phyloP scores from a whole-genome alignment of 2,797 vertebrate genomes.

The Pteropus rufus region DNA sequence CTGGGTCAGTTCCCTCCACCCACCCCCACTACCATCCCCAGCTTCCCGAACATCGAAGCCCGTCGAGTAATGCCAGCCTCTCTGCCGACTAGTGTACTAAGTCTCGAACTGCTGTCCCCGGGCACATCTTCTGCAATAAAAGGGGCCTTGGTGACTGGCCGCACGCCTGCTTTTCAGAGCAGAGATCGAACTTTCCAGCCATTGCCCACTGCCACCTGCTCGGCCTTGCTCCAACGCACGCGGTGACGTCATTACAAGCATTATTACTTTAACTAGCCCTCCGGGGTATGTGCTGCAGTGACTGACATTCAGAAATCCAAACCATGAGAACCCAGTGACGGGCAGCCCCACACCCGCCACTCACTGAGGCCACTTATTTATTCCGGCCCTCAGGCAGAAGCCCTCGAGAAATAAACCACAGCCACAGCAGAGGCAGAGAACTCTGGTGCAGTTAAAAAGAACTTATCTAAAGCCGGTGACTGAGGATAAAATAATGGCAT shows the following conservation, averaged over 20 bases:
- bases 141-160: no score
- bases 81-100: no score
- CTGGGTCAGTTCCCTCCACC: background rate
- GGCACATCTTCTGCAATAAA: background rate
- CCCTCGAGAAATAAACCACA: background rate
- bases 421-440: background rate
- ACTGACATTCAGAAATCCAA: background rate
- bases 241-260: background rate
- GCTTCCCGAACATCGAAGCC: background rate
- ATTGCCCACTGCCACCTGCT: background rate
- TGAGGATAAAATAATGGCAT: background rate
- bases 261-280: background rate
- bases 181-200: background rate
- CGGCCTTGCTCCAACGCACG: no score
- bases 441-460: background rate
- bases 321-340: background rate
- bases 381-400: background rate
- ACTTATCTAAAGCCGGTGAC: background rate
- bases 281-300: background rate
- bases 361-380: no score
- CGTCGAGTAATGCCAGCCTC: background rate
- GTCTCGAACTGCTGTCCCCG: background rate
- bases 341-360: rapidly evolving
- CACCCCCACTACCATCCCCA: background rate
- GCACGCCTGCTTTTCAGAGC: no score